phyloP scores from a whole-genome alignment of 2,113 vertebrate species.

The Ciconia maguari region DNA sequence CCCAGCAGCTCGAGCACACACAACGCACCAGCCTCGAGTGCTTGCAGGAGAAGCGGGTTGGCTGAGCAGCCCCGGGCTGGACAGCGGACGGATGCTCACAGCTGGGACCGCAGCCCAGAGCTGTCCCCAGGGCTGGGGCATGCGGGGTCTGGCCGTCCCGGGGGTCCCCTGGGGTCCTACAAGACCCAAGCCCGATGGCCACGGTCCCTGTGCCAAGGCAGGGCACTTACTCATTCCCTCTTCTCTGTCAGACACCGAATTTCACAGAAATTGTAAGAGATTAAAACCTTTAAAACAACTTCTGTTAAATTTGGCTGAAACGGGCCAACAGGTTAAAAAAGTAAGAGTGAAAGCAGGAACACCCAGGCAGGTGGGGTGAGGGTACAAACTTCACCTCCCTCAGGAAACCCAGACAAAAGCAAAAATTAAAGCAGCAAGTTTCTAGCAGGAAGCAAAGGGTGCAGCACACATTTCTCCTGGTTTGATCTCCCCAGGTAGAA shows the following conservation, averaged over 20 bases:
- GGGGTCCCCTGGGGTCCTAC: not conserved
- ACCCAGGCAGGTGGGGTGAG: not conserved
- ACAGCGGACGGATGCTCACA: fast-evolving
- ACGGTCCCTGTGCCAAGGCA: not conserved
- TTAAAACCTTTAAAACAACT: not conserved
- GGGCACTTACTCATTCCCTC: not conserved
- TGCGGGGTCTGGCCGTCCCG: fast-evolving
- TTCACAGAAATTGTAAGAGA: fast-evolving
- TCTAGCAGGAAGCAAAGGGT: not conserved
- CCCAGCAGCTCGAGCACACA: fast-evolving
- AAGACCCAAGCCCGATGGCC: not conserved
- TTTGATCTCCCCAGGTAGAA: not conserved
- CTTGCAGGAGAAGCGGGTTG: not conserved
- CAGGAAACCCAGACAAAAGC: fast-evolving
- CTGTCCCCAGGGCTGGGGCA: not conserved
- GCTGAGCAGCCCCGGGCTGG: not conserved
- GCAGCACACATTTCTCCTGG: fast-evolving
- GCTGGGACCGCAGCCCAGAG: not conserved
- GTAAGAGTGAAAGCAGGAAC: fast-evolving
- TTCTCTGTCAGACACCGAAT: not conserved
- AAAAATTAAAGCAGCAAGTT: not conserved
- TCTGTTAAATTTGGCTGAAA: not conserved
- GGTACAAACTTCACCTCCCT: fast-evolving
- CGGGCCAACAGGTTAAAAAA: fast-evolving
- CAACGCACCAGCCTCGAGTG: fast-evolving